These are phyloP conservation scores for Pseudomyrmex flavicornis DNA, from an alignment of 1,140 invertebrate genomes.

Conservation along the genomic window DNA sequence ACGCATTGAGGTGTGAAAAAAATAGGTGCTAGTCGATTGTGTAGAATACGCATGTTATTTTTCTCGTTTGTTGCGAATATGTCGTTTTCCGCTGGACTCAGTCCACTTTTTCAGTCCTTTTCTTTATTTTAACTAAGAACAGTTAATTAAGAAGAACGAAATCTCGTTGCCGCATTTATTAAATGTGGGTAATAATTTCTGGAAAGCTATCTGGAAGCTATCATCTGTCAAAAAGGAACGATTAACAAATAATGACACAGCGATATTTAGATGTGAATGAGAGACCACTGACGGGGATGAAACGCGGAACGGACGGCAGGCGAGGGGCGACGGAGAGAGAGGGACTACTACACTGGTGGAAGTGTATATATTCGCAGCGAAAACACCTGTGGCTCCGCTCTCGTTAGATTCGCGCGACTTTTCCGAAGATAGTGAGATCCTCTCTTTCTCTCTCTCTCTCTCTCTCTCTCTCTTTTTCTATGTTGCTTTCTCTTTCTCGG, in stretches of 20 bases:
- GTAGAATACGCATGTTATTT: not conserved
- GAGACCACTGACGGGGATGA: conserved; percentile 44
- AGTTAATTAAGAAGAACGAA: no score
- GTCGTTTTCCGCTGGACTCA: no score
- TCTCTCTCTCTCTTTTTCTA: conserved; percentile 7
- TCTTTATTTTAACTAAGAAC: no score
- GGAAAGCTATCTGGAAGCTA: not conserved
- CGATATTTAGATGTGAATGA: conserved; percentile 48
- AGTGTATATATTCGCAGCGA: conserved; percentile 71
- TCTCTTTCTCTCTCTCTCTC: not conserved
- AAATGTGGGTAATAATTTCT: not conserved
- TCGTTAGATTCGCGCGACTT: conserved; percentile 75
- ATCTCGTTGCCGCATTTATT: not conserved
- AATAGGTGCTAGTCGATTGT: not conserved
- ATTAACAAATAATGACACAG: not conserved
- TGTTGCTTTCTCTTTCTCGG: not conserved
- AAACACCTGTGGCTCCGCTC: conserved; percentile 76
- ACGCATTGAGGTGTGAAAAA: conserved; percentile 8
- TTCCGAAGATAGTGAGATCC: conserved; percentile 70
- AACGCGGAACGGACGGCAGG: conserved; percentile 23
- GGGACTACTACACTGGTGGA: conserved; percentile 31
- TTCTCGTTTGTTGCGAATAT: not conserved
- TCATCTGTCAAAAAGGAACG: not conserved
- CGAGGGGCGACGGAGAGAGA: not conserved
- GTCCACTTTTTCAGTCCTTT: no score